Percentiles rank a stretch among this genome's conserved stretches.
Evolutionary conservation across 1,140 invertebrate genomes (phyloP).

Genomic region (Chrysoperla carnea): DNA sequence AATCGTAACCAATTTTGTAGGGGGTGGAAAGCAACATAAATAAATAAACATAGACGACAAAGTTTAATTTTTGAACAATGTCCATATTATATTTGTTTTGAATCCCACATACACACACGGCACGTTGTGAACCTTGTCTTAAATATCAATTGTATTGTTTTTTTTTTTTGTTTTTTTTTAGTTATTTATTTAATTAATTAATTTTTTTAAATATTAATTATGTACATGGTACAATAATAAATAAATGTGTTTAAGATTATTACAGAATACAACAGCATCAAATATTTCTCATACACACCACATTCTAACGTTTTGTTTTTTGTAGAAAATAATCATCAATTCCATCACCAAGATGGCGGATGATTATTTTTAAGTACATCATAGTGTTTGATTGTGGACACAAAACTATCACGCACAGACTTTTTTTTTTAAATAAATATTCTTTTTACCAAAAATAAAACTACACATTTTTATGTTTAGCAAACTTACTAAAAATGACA

Average conservation of each 20-base stretch:
- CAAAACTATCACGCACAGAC: constrained; percentile 23
- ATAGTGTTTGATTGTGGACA: no score
- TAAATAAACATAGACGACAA: constrained; percentile 21
- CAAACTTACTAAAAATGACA: no score
- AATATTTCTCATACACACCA: constrained; percentile 29
- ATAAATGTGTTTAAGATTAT: constrained; percentile 25
- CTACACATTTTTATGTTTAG: no score
- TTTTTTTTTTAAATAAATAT: constrained; percentile 10
- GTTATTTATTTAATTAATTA: no score
- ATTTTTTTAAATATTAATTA: constrained; percentile 28
- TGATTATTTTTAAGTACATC: no score
- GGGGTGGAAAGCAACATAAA: no score
- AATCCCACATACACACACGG: constrained; percentile 56
- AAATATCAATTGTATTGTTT: constrained; percentile 39
- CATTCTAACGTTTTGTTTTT: constrained; percentile 22
- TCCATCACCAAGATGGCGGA: constrained; percentile 10
- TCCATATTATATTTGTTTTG: constrained; percentile 67
- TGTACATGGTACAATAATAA: constrained; percentile 52
- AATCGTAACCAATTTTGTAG: no score
- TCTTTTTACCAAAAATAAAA: constrained; percentile 2
- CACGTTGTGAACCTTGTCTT: constrained; percentile 72
- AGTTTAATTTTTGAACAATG: constrained; percentile 54
- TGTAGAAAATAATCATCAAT: constrained; percentile 31
- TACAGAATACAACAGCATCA: constrained; percentile 23
- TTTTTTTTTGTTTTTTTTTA: constrained; percentile 9